Evolutionary conservation across 2,797 vertebrate species (phyloP).

Genomic region (Thaleichthys pacificus): DNA sequence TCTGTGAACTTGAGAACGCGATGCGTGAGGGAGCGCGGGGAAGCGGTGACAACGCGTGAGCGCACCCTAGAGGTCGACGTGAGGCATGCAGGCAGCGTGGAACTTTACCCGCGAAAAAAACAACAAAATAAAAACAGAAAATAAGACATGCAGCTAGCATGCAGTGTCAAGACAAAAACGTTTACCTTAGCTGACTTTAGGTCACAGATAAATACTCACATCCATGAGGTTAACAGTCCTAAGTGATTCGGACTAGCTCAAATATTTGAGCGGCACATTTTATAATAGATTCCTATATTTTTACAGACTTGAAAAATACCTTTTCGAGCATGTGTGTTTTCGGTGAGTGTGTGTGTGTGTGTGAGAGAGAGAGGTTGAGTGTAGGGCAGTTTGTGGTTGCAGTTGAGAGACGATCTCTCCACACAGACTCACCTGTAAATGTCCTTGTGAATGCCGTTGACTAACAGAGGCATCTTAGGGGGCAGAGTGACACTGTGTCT

Average conservation of each 20-base stretch:
- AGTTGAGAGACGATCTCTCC: not conserved
- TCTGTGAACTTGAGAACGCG: conserved; percentile 69
- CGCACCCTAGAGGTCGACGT: conserved; percentile 73
- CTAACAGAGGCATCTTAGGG: conserved; percentile 88
- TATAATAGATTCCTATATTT: too few relatives aligned
- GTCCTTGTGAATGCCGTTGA: conserved; percentile 77
- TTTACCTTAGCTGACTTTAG: too few relatives aligned
- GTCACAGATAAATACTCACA: too few relatives aligned
- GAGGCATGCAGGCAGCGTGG: conserved; percentile 79
- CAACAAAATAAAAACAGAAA: conserved; percentile 15
- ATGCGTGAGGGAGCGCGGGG: conserved; percentile 59
- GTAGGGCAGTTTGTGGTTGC: too few relatives aligned
- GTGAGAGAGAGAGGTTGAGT: not conserved
- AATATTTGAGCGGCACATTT: too few relatives aligned
- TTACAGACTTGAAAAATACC: not conserved
- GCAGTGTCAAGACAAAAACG: conserved; percentile 21
- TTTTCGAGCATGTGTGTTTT: not conserved
- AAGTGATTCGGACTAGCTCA: too few relatives aligned
- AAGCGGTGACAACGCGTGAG: conserved; percentile 56
- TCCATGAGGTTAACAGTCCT: too few relatives aligned
- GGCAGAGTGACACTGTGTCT: conserved; percentile 82
- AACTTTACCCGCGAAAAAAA: conserved; percentile 64
- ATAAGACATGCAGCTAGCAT: conserved; percentile 30
- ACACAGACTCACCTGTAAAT: conserved; percentile 80
- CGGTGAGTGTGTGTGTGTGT: conserved; percentile 12